Evolutionary conservation across 2,797 vertebrate species (phyloP).

Genomic region (Ctenosaura bakeri): DNA sequence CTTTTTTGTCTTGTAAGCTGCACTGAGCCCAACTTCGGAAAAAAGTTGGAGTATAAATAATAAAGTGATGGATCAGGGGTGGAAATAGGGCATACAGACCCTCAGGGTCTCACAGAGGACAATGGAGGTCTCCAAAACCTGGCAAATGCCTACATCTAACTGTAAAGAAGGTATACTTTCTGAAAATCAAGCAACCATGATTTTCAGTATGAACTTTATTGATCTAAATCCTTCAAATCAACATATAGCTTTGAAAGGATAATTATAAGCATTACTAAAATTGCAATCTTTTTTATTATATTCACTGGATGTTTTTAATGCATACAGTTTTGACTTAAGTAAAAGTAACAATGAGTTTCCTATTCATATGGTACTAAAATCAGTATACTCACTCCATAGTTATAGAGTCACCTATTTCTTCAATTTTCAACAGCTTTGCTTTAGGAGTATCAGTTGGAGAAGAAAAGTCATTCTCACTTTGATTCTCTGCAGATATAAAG

Average conservation of each 20-base stretch:
- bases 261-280: neutral
- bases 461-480: conserved; percentile 66
- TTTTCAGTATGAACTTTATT: neutral
- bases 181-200: neutral
- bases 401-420: conserved; percentile 81
- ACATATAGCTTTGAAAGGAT: neutral
- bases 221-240: neutral
- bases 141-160: neutral
- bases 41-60: too few relatives aligned
- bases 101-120: too few relatives aligned
- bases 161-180: neutral
- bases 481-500: conserved; percentile 53
- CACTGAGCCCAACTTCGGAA: too few relatives aligned
- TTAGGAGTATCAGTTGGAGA: conserved; percentile 82
- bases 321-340: neutral
- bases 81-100: too few relatives aligned
- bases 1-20: too few relatives aligned
- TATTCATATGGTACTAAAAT: conserved; percentile 2
- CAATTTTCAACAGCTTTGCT: conserved; percentile 92
- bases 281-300: neutral
- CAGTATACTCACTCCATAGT: conserved; percentile 73
- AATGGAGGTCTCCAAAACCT: too few relatives aligned
- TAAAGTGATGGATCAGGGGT: too few relatives aligned
- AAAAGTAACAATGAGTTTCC: neutral
- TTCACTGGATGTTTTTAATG: neutral